Conservation (phyloP, 37 sponge, comb jelly and placozoan genomes). For the Cliona cf. orientalis region DNA sequence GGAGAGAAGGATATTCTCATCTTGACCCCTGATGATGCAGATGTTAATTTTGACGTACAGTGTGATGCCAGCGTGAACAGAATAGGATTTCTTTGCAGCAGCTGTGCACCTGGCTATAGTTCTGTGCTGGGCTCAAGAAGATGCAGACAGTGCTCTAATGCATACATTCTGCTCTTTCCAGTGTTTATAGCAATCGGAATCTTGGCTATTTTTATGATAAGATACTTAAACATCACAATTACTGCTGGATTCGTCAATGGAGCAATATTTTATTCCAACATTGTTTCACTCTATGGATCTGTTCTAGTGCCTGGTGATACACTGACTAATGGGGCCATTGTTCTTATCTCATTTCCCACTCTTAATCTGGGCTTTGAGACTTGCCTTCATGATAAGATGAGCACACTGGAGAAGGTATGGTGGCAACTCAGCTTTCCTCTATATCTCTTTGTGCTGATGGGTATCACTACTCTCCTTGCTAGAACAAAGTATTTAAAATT, state of each 20-base stretch:
- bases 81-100: slow-evolving; percentile 26
- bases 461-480: background rate
- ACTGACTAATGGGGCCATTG: background rate
- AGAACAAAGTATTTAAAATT: background rate
- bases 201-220: background rate
- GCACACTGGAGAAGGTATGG: slow-evolving; percentile 4
- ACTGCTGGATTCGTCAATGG: slow-evolving; percentile 48
- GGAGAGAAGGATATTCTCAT: background rate
- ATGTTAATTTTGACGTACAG: slow-evolving; percentile 18
- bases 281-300: slow-evolving; percentile 3
- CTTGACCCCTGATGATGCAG: background rate
- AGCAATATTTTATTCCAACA: slow-evolving; percentile 26
- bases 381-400: slow-evolving; percentile 33
- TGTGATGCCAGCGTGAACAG: slow-evolving; percentile 8
- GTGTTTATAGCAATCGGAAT: slow-evolving; percentile 8
- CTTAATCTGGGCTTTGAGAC: slow-evolving; percentile 45
- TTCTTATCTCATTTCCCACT: slow-evolving; percentile 11
- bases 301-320: background rate
- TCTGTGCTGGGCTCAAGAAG: slow-evolving; percentile 1
- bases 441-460: slow-evolving; percentile 41
- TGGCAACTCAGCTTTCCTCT: slow-evolving; percentile 35
- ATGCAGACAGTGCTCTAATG: slow-evolving; percentile 36
- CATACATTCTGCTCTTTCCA: background rate
- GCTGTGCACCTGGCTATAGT: slow-evolving; percentile 10
- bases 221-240: background rate